These are phyloP conservation scores for Lepidurus packardi DNA, from an alignment of 1,140 invertebrate species.

Conservation along the genomic window DNA sequence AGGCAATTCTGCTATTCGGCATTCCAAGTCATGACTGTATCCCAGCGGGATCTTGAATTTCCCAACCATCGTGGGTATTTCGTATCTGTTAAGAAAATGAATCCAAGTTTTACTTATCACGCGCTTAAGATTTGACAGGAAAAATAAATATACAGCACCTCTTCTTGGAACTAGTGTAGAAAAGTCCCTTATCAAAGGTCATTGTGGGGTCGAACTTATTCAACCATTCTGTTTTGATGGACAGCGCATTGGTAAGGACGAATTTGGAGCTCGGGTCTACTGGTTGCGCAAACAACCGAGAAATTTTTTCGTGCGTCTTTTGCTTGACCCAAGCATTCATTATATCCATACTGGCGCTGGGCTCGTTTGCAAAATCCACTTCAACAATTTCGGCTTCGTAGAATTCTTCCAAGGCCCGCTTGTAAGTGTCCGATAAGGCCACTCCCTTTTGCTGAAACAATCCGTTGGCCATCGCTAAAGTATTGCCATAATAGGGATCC, in stretches of 20 bases:
- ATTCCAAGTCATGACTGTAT: constrained; percentile 41
- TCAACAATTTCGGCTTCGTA: constrained; percentile 40
- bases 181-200: constrained; percentile 43
- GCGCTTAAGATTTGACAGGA: background rate
- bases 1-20: constrained; percentile 43
- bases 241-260: constrained; percentile 40
- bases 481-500: constrained; percentile 36
- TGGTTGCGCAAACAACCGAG: constrained; percentile 37
- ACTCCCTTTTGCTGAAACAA: constrained; percentile 39
- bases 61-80: constrained; percentile 45
- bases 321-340: constrained; percentile 41
- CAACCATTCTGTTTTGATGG: constrained; percentile 41
- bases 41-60: constrained; percentile 42
- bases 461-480: constrained; percentile 39
- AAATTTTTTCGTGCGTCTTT: constrained; percentile 39
- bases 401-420: constrained; percentile 38
- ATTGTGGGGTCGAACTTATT: constrained; percentile 41
- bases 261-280: constrained; percentile 37
- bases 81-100: constrained; percentile 38
- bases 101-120: background rate
- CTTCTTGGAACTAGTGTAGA: constrained; percentile 39
- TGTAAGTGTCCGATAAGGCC: constrained; percentile 36
- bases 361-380: constrained; percentile 40
- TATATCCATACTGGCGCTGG: constrained; percentile 34
- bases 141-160: constrained; percentile 34